Base-by-base conservation (phyloP, 2,797 vertebrate species). In the Sebastes aleutianus region DNA sequence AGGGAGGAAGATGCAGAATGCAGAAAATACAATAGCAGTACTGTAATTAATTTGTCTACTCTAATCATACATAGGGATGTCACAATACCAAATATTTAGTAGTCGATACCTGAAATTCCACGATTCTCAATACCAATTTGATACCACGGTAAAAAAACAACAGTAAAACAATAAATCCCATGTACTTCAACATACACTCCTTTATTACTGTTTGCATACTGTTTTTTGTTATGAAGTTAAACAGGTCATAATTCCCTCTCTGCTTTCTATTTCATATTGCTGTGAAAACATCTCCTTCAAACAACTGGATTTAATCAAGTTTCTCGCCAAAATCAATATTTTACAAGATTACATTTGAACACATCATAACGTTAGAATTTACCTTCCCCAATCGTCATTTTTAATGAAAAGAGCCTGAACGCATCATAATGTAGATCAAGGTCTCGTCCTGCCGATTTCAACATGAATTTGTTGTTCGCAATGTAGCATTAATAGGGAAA, bases 1-100 rank as follows among this genome's bases (percentile, higher is more conserved):
- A 24, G 58, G 78, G 22, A 77, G 71, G 62, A 74, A 87, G 87
- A 89, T 73, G 36, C 32, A 69, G 53, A 69, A 84, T 74, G n/a
- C 74, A 29, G 27, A 65, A 72, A 83, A 74, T 66, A 59, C 65
- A 74, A 63, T 43, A 79, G 11, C 39, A 67, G 27, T 13, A 16
- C 39, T 83, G 32, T 65, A 67, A 82, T 88, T 57, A 22, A 81
- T 78, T 85, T 77, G 78, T 76, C 32, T 31, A 39, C 26, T 72
- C 70, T 85, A 84, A 88, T 83, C 56, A 47, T 3, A 26, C 70
- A 76, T 76, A 53, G 47, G 18, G 18, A 53, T 53, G 47, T 53
- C 18, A 53, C 47, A 20, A 53, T n/a, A n/a, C 47, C 47, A 53
- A 20, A 53, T 20, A 53, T 53, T n/a, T n/a, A n/a, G 47, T 50